Percentiles rank a stretch among this genome's conserved stretches.
Evolutionary conservation across 2,113 vertebrate genomes (phyloP).

Genomic region (Coracopsis vasa): DNA sequence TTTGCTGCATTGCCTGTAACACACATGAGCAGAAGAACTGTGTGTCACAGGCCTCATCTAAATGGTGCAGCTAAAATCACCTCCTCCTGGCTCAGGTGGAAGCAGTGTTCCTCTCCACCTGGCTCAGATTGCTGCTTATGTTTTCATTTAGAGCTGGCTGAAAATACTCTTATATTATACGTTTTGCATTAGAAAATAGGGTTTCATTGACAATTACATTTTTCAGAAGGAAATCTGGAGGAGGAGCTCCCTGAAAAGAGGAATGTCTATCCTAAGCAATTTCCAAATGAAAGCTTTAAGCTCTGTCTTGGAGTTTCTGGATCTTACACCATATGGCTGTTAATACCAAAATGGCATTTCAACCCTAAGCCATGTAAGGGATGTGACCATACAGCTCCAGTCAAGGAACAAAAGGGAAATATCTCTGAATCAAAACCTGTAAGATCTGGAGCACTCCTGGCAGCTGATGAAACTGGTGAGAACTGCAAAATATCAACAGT

Average conservation of each 20-base stretch:
- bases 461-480: background rate
- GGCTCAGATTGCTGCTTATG: background rate
- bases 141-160: background rate
- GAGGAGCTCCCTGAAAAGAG: background rate
- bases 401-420: background rate
- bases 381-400: background rate
- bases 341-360: background rate
- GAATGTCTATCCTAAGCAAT: background rate
- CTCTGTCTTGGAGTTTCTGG: background rate
- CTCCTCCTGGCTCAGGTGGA: background rate
- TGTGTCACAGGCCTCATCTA: accelerated
- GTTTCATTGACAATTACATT: background rate
- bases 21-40: background rate
- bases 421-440: background rate
- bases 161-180: background rate
- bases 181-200: background rate
- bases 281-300: background rate
- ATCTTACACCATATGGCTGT: background rate
- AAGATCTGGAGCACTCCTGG: background rate
- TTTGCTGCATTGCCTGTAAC: background rate
- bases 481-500: accelerated
- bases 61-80: background rate
- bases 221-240: background rate
- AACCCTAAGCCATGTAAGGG: background rate
- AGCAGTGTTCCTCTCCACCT: background rate